These are phyloP conservation scores for Arizona elegans DNA, from an alignment of 2,113 vertebrate genomes.

Conservation along the genomic window DNA sequence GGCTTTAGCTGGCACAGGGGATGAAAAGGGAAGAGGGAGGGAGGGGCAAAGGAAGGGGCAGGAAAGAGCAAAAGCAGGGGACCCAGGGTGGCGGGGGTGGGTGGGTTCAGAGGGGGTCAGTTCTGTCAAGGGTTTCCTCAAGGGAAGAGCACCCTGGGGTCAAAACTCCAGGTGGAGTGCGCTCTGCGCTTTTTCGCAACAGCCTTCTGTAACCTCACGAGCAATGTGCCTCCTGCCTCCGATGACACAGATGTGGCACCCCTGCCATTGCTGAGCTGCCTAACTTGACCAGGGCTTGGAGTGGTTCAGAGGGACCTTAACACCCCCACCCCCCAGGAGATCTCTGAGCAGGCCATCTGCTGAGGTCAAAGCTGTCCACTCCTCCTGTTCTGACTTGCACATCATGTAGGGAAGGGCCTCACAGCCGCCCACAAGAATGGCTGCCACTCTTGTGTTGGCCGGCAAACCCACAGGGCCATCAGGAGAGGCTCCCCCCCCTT, in stretches of 20 bases:
- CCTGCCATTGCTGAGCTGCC: background rate
- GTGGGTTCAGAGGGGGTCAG: background rate
- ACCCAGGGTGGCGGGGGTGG: background rate
- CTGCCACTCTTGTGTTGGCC: background rate
- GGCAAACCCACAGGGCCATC: background rate
- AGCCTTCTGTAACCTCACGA: background rate
- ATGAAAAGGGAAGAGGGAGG: conserved; percentile 24
- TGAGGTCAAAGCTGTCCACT: background rate
- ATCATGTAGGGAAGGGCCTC: background rate
- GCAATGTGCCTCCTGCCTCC: background rate
- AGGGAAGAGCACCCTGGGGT: too few relatives aligned
- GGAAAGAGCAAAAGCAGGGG: background rate
- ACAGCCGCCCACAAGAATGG: accelerated
- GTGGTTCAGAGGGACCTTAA: background rate
- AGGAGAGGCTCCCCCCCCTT: background rate
- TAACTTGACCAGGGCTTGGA: background rate
- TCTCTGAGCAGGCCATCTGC: background rate
- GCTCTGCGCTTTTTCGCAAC: background rate
- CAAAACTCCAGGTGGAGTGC: background rate
- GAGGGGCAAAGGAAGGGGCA: background rate
- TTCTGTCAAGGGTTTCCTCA: background rate
- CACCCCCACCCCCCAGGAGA: background rate
- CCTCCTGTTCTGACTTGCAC: background rate
- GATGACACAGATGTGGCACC: background rate
- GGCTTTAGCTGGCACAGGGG: conserved; percentile 66